Percentiles rank a stretch among this genome's conserved stretches.
Conservation (phyloP, 2,797 vertebrate species). For the Astyanax mexicanus region DNA sequence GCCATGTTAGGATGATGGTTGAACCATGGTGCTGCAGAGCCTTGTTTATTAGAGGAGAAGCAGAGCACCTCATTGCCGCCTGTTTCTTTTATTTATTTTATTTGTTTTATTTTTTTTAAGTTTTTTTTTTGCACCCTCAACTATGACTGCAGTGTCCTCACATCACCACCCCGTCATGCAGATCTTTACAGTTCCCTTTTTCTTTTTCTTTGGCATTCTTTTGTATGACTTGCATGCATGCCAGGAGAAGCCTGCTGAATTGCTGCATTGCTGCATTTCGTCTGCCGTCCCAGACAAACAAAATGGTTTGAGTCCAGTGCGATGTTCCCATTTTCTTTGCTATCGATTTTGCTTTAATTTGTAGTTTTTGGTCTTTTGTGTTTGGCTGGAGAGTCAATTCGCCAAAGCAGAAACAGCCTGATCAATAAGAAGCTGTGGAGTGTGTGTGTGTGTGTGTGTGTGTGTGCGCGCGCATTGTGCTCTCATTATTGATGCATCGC, state of each 20-base stretch:
- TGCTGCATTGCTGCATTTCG: conserved; percentile 76
- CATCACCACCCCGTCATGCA: conserved; percentile 41
- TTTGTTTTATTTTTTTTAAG: neutral
- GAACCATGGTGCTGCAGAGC: conserved; percentile 21
- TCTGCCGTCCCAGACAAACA: conserved; percentile 56
- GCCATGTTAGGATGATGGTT: conserved; percentile 17
- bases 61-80: conserved; percentile 50
- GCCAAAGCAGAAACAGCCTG: neutral
- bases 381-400: conserved; percentile 34
- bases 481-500: conserved; percentile 34
- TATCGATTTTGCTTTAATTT: conserved; percentile 45
- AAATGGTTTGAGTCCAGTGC: conserved; percentile 2
- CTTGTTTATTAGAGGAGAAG: conserved; percentile 19
- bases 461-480: no score
- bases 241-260: conserved; percentile 59
- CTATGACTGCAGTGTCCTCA: conserved; percentile 27
- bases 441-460: no score
- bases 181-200: conserved; percentile 6
- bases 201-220: conserved; percentile 31
- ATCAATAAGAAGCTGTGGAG: conserved; percentile 35
- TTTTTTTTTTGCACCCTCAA: conserved; percentile 7
- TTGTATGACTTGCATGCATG: conserved; percentile 58
- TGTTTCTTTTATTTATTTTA: neutral
- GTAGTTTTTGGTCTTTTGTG: conserved; percentile 33
- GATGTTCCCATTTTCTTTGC: conserved; percentile 37